A percentile compares a stretch with the other conserved stretches of the same genome.
These are phyloP conservation scores for Incurvaria masculella DNA, from an alignment of 2,888 invertebrate species.

Conservation along the genomic window DNA sequence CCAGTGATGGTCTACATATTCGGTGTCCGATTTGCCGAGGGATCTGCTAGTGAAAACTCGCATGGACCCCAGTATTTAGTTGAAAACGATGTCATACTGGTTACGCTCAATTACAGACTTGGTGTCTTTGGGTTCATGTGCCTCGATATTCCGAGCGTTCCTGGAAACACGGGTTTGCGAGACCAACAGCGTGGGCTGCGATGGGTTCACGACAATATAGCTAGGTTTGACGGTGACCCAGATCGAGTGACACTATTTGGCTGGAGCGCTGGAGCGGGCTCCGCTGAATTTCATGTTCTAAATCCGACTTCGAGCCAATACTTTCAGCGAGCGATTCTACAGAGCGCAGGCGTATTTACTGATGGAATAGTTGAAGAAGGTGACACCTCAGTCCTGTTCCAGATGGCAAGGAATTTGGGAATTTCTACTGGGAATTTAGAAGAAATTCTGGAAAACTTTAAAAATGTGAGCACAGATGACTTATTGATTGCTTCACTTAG, in stretches of 20 bases:
- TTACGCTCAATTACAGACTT: conserved; percentile 42
- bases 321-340: conserved; percentile 37
- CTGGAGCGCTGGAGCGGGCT: conserved; percentile 38
- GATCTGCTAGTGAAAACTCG: conserved; percentile 26
- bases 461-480: conserved; percentile 26
- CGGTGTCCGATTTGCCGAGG: conserved; percentile 34
- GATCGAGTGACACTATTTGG: conserved; percentile 42
- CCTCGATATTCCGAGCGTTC: conserved; percentile 31
- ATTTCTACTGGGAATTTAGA: conserved; percentile 29
- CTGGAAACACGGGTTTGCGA: conserved; percentile 46
- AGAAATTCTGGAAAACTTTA: conserved; percentile 33
- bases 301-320: conserved; percentile 35
- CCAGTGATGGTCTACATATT: conserved; percentile 47
- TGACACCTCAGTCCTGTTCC: conserved; percentile 31
- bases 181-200: conserved; percentile 38
- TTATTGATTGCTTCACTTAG: conserved; percentile 33
- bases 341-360: conserved; percentile 41
- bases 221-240: conserved; percentile 43
- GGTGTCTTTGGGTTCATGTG: conserved; percentile 49
- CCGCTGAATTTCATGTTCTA: conserved; percentile 37
- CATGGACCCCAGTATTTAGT: conserved; percentile 32
- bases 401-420: conserved; percentile 35
- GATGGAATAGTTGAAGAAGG: conserved; percentile 35
- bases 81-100: conserved; percentile 35
- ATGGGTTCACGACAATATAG: conserved; percentile 41